Evolutionary conservation across 2,888 invertebrate species (phyloP), one percentile per base, ranked within the genome.

Genomic region (Mythimna vitellina): DNA sequence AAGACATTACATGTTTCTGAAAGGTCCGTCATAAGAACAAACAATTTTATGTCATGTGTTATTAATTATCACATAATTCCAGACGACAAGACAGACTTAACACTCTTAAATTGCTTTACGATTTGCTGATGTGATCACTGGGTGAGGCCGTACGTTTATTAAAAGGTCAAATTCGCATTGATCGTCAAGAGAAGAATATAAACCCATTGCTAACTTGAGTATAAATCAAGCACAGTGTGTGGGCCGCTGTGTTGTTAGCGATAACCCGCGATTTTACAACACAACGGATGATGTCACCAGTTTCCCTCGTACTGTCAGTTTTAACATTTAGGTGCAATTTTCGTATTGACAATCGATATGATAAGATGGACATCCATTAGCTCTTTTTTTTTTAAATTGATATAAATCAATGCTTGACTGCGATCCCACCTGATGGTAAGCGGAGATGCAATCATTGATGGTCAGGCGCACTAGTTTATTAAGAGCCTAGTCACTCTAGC

Each of bases 161-260:
- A 63, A 79, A 84, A 84, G 83, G 84, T 84, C 77, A 84, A 74
- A 82, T 67, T 70, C 32, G 53, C 57, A 78, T 75, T 67, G 63
- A 76, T 73, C 42, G 65, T 54, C 42, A 76, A 80, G 56, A 73
- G 78, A 78, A 73, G 71, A 70, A 79, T 73, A 73, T 81, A 70
- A 74, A 68, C 56, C 70, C 70, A 82, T 81, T 84, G 81, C 74
- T 75, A 84, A 77, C 76, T 82, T 77, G 81, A 69, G 64, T 58
- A 79, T 84, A 81, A 84, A 83, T 84, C 79, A 81, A 66, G 51
- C 53, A 20, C 22, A 22, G 62, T 77, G 81, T 84, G 84, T 84
- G 79, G 84, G 84, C 71, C 25, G 77, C 17, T 6, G 38, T 25
- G 61, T 72, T 72, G 73, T 74, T 84, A 82, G 80, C 80, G 80